phyloP scores from a whole-genome alignment of 2,113 vertebrate species.

The Pterocles gutturalis region DNA sequence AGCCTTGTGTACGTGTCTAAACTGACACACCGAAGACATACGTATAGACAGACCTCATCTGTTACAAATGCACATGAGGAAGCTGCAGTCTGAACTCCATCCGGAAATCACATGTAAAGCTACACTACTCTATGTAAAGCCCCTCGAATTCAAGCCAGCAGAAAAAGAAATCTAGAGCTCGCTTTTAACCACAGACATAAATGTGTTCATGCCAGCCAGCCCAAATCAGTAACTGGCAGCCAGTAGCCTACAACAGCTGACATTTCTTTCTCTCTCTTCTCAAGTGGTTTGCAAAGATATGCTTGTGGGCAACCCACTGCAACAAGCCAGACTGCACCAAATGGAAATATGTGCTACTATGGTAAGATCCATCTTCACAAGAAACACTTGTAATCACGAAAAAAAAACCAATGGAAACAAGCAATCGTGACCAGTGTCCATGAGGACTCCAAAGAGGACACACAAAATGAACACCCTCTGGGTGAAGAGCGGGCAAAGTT shows the following conservation, averaged over 20 bases:
- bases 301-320: neutral
- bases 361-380: neutral
- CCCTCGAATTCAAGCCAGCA: neutral
- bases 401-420: neutral
- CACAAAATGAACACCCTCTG: neutral
- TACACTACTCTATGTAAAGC: neutral
- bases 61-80: neutral
- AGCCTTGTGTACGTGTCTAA: accelerated
- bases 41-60: neutral
- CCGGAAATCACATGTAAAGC: neutral
- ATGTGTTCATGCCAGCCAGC: neutral
- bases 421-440: neutral
- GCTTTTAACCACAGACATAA: neutral
- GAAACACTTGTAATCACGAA: neutral
- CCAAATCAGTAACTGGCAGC: constrained; percentile 19
- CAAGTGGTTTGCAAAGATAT: neutral
- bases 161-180: constrained; percentile 15
- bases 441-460: neutral
- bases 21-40: neutral
- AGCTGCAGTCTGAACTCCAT: neutral
- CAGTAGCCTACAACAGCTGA: neutral
- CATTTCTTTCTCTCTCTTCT: neutral
- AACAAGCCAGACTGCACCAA: neutral
- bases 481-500: neutral
- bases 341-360: accelerated